Base-by-base conservation (phyloP, 2,888 invertebrate species). In the Zygogramma bicolorata region DNA sequence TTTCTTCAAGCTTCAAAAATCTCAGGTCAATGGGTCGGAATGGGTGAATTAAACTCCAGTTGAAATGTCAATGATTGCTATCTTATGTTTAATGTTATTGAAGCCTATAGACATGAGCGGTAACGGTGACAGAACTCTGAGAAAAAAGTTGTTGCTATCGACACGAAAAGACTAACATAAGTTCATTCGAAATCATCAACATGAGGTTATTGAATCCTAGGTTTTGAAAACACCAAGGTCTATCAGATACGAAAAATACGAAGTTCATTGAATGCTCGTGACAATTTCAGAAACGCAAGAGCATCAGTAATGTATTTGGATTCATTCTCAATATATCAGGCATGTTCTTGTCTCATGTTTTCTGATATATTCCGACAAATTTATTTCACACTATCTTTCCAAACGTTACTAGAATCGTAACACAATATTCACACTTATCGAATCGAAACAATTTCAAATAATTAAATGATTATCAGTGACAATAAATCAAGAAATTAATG, bases 401-500 rank as follows among this genome's bases (percentile, higher is more conserved):
- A 22, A 46, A 46, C 20, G 20, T 20, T 22, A 13, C 1, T 46
- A 46, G 20, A 20, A 25, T 53, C n/a, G 27, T 53, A 53, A 22
- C 25, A 53, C 13, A 13, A 53, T 53, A 53, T 53, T 53, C 25
- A 13, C 53, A 27, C 53, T 53, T 25, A 53, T 22, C 53, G 25
- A 53, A 25, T 10, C 15, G n/a, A 53, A 22, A 53, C 53, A 22
- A 53, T 7, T 22, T 42, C n/a, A 22, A 20, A 13, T 13, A 27
- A 53, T 53, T 53, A 22, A 46, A 18, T 53, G 2, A 5, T 25
- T 25, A 53, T 53, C 53, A 25, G 8, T 22, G 53, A 53, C 25
- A 53, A 53, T 53, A 53, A 53, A 53, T 53, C 53, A 27, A 4
- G 53, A 53, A 53, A 53, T 6, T 27, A 53, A 27, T 27, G 53